Evolutionary conservation across 2,888 invertebrate genomes (phyloP).

Genomic region (Andrena fulva): DNA sequence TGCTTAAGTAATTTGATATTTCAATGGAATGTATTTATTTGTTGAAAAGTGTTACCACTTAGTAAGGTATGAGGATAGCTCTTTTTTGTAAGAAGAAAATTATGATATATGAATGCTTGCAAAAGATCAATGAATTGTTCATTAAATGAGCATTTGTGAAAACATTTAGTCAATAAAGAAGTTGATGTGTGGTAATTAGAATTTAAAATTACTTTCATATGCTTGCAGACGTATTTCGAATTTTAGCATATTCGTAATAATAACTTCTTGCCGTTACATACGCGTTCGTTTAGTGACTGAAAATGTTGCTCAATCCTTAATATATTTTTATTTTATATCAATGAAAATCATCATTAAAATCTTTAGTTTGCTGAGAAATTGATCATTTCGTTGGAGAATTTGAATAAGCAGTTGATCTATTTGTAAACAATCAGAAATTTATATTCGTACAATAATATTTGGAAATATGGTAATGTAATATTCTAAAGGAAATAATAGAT

Average conservation of each 20-base stretch:
- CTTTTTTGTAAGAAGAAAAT: slow-evolving; percentile 2
- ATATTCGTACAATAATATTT: background rate
- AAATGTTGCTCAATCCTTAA: slow-evolving; percentile 4
- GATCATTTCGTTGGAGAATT: slow-evolving; percentile 15
- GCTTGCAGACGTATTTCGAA: background rate
- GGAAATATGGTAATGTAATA: no score
- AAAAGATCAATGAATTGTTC: slow-evolving; percentile 18
- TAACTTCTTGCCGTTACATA: background rate
- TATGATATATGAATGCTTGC: background rate
- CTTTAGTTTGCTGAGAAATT: slow-evolving; percentile 3
- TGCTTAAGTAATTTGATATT: slow-evolving; percentile 23
- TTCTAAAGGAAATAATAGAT: background rate
- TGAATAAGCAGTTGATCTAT: slow-evolving; percentile 54
- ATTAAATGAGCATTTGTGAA: slow-evolving; percentile 7
- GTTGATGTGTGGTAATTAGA: slow-evolving; percentile 10
- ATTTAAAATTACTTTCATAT: slow-evolving; percentile 1
- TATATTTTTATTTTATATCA: background rate
- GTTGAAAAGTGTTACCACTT: slow-evolving; percentile 10
- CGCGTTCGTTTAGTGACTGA: background rate
- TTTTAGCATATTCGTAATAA: background rate
- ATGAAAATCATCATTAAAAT: background rate
- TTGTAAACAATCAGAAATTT: slow-evolving; percentile 28
- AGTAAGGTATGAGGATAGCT: slow-evolving; percentile 14
- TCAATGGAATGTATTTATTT: slow-evolving; percentile 15
- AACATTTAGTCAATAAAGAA: slow-evolving; percentile 29